These are phyloP conservation scores for Plusia festucae DNA, from an alignment of 2,888 invertebrate species.

Conservation along the genomic window DNA sequence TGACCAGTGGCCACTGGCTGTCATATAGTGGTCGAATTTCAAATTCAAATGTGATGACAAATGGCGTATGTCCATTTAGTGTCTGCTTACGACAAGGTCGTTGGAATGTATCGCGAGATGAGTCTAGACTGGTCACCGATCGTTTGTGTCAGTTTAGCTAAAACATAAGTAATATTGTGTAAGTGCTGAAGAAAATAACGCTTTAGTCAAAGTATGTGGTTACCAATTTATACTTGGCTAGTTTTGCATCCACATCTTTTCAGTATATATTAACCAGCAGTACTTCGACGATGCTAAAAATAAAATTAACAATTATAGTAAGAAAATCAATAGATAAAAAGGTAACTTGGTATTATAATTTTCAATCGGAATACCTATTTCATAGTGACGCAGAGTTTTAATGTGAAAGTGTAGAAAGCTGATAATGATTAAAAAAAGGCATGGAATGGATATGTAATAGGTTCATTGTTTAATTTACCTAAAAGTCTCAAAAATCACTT, in stretches of 20 bases:
- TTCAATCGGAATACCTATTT: no score
- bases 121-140: constrained; percentile 22
- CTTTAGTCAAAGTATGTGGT: background rate
- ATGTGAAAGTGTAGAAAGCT: no score
- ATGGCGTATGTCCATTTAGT: constrained; percentile 39
- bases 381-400: no score
- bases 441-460: no score
- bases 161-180: background rate
- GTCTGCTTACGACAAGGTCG: constrained; percentile 32
- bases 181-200: background rate
- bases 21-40: constrained; percentile 27
- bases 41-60: constrained; percentile 43
- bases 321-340: no score
- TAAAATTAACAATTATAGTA: no score
- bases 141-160: background rate
- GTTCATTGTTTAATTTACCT: no score
- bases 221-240: background rate
- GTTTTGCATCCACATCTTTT: no score
- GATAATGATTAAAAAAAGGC: no score
- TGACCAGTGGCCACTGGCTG: constrained; percentile 33
- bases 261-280: no score
- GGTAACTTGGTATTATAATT: no score
- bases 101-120: constrained; percentile 24
- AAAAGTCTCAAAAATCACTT: no score
- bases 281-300: background rate